Base-by-base conservation (phyloP, 2,888 invertebrate genomes). In the Antitype chi region DNA sequence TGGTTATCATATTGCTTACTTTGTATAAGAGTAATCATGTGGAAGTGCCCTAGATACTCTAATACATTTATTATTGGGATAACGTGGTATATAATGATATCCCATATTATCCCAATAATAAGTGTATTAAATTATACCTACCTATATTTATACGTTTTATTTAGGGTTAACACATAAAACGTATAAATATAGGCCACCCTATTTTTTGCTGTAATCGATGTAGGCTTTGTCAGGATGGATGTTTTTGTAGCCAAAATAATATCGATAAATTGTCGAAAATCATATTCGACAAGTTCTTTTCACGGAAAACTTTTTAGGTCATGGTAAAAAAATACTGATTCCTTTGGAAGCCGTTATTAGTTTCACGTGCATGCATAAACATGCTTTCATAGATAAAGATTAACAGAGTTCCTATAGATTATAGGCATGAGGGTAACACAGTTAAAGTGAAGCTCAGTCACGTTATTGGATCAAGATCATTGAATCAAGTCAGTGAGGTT, bases 401-500 rank as follows among this genome's bases (percentile, higher is more conserved):
- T 73, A 70, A 67, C 55, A 67, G 25, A 64, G 71, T 73, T 73
- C 25, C 13, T 53, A 25, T 53, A 55, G 49, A n/a, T 67, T 43
- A 59, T 60, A 70, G 72, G 43, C 62, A 55, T 70, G 25, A 43
- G 13, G 28, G 60, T 85, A 81, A 70, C 49, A 53, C 38, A n/a
- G 57, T 76, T 80, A 74, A 38, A 73, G 73, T 43, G 25, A 70
- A 49, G 53, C 72, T 74, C 57, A 80, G 78, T 62, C 59, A 55
- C 55, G 74, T 78, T 82, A 79, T 74, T 82, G 63, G 63, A 79
- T 76, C 68, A 25, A 69, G 68, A 78, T 85, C 68, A 85, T 82
- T 79, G 60, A 70, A 76, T 85, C 74, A 74, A 77, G 77, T 68
- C 85, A 69, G 79, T 78, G 74, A 70, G 73, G 55, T 63, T 73